A percentile compares a stretch with the other conserved stretches of the same genome.
Conservation (phyloP, 2,888 invertebrate genomes). For the Lutraria lutraria region DNA sequence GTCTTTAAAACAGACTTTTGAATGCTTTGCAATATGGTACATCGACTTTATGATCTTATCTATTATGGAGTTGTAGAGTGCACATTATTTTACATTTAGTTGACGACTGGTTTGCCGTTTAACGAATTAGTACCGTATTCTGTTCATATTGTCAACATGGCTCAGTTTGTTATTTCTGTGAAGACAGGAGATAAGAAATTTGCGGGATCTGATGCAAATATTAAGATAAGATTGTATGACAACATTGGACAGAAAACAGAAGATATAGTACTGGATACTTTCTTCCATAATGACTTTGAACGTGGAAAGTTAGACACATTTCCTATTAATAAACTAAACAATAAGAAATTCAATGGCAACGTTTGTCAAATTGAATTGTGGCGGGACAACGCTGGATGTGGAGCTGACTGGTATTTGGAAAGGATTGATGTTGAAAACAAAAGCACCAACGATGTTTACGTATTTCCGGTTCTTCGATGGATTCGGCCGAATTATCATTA, state of each 20-base stretch:
- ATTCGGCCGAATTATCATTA: constrained; percentile 85
- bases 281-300: constrained; percentile 85
- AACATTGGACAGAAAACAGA: constrained; percentile 81
- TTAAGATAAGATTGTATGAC: constrained; percentile 86
- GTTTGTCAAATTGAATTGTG: constrained; percentile 85
- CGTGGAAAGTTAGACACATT: constrained; percentile 85
- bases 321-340: constrained; percentile 66
- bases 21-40: too few species aligned
- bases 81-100: too few species aligned
- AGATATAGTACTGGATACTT: constrained; percentile 84
- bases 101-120: too few species aligned
- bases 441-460: constrained; percentile 75
- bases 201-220: constrained; percentile 87
- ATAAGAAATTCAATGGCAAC: constrained; percentile 69
- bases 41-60: too few species aligned
- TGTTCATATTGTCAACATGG: neutral
- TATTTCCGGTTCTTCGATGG: constrained; percentile 87
- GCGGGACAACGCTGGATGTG: constrained; percentile 85
- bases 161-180: constrained; percentile 82
- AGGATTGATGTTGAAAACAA: constrained; percentile 80
- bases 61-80: too few species aligned
- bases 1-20: too few species aligned
- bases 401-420: constrained; percentile 86
- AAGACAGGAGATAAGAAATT: constrained; percentile 87
- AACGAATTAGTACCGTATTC: too few species aligned